phyloP scores from a whole-genome alignment of 2,797 vertebrate genomes.

The Takifugu rubripes region DNA sequence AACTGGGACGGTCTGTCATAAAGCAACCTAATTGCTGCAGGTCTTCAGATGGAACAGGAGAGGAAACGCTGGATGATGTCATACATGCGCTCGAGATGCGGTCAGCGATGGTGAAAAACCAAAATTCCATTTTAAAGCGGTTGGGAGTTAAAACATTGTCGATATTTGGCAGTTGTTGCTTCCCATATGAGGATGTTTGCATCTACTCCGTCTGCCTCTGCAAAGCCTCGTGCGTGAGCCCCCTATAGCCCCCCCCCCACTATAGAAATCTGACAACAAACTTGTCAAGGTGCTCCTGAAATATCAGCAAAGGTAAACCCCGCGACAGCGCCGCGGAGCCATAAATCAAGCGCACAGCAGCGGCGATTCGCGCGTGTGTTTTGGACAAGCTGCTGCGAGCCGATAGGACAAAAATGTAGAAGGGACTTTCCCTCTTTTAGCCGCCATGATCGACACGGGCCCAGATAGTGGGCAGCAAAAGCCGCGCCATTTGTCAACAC shows the following conservation, averaged over 20 bases:
- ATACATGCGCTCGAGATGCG: no score
- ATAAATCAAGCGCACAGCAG: no score
- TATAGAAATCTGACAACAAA: neutral
- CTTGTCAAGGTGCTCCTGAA: neutral
- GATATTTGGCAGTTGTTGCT: no score
- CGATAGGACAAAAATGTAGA: slow-evolving; percentile 31
- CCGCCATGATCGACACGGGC: slow-evolving; percentile 13
- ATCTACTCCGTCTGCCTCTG: no score
- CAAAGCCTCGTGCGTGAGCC: no score
- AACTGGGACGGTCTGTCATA: slow-evolving; percentile 56
- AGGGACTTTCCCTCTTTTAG: slow-evolving; percentile 22
- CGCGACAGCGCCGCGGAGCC: no score
- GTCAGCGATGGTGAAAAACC: no score
- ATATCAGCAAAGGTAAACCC: no score
- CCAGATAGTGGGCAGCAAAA: slow-evolving; percentile 37
- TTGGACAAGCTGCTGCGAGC: slow-evolving; percentile 18
- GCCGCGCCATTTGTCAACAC: slow-evolving; percentile 57
- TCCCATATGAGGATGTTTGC: no score
- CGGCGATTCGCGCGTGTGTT: slow-evolving; percentile 18
- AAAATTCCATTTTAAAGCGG: neutral
- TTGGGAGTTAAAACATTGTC: no score
- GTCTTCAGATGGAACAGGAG: slow-evolving; percentile 40
- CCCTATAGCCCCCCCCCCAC: no score
- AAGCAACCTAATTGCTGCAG: slow-evolving; percentile 74
- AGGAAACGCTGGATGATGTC: neutral